Evolutionary conservation across 2,888 invertebrate species (phyloP).

Genomic region (Matsumyia berberina): DNA sequence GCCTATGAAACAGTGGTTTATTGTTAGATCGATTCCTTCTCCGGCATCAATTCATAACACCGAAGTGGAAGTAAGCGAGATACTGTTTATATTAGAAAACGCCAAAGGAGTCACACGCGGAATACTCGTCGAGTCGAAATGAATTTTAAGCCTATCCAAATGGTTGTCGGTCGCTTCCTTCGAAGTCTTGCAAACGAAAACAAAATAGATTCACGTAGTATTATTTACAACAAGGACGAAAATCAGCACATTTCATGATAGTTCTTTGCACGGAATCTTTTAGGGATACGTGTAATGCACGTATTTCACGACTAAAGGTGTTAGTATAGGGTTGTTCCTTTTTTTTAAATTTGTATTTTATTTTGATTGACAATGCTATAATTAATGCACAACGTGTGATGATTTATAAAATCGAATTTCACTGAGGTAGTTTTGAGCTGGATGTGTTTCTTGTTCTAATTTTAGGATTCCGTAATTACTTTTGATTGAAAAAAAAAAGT

Average conservation of each 20-base stretch:
- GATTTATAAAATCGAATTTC: constrained; percentile 33
- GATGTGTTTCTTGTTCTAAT: constrained; percentile 4
- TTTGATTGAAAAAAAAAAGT: constrained; percentile 31
- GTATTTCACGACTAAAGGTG: constrained; percentile 38
- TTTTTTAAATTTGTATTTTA: constrained; percentile 43
- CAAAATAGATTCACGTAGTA: constrained; percentile 37
- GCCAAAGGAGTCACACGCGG: constrained; percentile 55
- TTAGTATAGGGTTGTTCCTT: constrained; percentile 28
- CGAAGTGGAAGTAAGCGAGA: constrained; percentile 35
- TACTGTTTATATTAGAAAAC: constrained; percentile 59
- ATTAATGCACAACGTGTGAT: constrained; percentile 36
- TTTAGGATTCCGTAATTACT: constrained; percentile 24
- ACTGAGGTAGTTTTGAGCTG: constrained; percentile 59
- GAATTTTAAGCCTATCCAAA: constrained; percentile 48
- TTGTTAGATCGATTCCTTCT: constrained; percentile 71
- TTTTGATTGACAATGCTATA: constrained; percentile 69
- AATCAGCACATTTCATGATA: constrained; percentile 59
- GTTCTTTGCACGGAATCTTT: constrained; percentile 63
- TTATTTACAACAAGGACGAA: constrained; percentile 62
- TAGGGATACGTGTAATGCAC: constrained; percentile 38
- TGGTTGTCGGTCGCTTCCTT: constrained; percentile 16
- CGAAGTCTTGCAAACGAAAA: constrained; percentile 25
- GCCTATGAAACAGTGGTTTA: constrained; percentile 32
- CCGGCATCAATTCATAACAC: constrained; percentile 49
- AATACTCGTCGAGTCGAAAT: constrained; percentile 45